Conservation (phyloP, 2,113 vertebrate genomes). For the Toxotes jaculatrix region DNA sequence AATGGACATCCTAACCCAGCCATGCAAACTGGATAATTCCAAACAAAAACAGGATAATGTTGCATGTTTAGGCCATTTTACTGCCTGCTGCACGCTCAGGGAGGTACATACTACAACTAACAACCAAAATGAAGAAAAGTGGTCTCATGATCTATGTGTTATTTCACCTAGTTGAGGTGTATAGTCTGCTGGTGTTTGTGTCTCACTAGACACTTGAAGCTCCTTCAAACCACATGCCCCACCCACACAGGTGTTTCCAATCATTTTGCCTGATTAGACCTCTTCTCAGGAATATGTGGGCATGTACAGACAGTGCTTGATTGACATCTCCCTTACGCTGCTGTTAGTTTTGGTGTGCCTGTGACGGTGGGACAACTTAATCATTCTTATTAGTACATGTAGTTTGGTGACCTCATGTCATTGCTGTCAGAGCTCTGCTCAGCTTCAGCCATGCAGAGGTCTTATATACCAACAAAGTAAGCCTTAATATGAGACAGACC, state of each 20-base stretch:
- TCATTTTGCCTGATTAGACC: not conserved
- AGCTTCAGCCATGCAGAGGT: not conserved
- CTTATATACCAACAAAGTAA: not conserved
- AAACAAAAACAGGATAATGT: not conserved
- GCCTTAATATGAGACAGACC: not conserved
- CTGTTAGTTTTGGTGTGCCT: not conserved
- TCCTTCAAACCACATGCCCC: not conserved
- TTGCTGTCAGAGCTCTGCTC: conserved; percentile 27
- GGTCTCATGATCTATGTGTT: not conserved
- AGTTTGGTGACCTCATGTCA: conserved; percentile 18
- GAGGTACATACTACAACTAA: not conserved
- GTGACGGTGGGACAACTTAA: not conserved
- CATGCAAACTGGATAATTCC: not conserved
- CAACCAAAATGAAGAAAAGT: not conserved
- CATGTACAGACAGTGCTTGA: conserved; percentile 25
- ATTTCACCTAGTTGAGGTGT: not conserved
- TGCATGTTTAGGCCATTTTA: conserved; percentile 1
- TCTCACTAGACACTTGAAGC: not conserved
- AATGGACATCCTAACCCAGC: not conserved
- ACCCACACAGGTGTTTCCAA: conserved; percentile 2
- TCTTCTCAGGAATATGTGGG: conserved; percentile 7
- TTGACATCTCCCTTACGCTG: conserved; percentile 6
- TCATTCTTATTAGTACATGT: conserved; percentile 8
- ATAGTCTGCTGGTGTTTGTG: not conserved
- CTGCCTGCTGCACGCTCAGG: not conserved